Evolutionary conservation across 2,888 invertebrate species (phyloP).

Genomic region (Vannuccia rotundouncinata): DNA sequence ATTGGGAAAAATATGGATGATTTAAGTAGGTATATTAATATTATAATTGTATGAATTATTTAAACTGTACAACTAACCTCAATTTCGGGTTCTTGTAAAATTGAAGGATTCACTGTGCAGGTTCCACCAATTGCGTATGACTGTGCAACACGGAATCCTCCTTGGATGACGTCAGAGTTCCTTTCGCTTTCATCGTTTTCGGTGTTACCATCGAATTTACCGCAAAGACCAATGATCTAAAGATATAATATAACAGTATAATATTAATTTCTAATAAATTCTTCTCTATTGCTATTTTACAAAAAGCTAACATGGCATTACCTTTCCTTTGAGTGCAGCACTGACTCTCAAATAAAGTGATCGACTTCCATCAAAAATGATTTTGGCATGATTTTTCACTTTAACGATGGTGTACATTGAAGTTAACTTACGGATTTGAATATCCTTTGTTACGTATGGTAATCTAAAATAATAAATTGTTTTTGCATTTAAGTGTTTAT

Average conservation of each 20-base stretch:
- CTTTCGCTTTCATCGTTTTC: slow-evolving; percentile 34
- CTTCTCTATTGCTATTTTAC: neutral
- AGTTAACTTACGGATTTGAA: slow-evolving; percentile 29
- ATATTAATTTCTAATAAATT: no score
- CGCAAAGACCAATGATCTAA: slow-evolving; percentile 37
- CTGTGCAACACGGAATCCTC: slow-evolving; percentile 17
- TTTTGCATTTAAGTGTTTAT: no score
- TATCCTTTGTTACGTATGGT: slow-evolving; percentile 27
- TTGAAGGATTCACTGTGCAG: neutral
- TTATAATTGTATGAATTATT: neutral
- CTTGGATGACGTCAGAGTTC: slow-evolving; percentile 14
- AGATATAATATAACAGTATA: no score
- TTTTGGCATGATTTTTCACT: slow-evolving; percentile 30
- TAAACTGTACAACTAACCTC: neutral
- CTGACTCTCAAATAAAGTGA: slow-evolving; percentile 34
- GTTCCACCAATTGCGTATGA: slow-evolving; percentile 27
- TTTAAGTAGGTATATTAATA: neutral
- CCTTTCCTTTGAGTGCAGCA: slow-evolving; percentile 31
- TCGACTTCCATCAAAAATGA: slow-evolving; percentile 35
- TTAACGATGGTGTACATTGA: slow-evolving; percentile 30
- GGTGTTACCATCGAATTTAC: slow-evolving; percentile 37
- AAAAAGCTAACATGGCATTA: no score
- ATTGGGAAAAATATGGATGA: neutral
- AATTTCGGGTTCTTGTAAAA: neutral
- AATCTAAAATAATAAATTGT: neutral